Conservation (phyloP, 92 coral and sea anemone species). For the Heteractis magnifica region DNA sequence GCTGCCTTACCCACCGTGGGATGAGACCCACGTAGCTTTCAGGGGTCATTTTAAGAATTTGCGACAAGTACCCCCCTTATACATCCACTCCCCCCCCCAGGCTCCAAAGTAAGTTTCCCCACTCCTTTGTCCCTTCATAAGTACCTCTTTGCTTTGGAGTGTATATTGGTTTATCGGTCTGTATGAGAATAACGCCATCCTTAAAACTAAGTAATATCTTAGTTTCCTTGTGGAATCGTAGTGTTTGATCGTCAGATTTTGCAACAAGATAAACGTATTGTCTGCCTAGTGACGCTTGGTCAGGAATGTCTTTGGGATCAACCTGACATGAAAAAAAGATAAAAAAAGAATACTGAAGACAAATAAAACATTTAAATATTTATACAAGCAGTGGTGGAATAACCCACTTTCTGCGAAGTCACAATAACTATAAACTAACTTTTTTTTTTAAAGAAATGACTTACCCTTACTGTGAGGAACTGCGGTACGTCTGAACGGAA, state of each 20-base stretch:
- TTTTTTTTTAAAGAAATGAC: neutral
- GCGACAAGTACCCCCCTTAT: too few species aligned
- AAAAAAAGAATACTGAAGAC: neutral
- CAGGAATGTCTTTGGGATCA: slow-evolving; percentile 61
- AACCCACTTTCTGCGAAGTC: neutral
- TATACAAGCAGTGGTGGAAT: neutral
- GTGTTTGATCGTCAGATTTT: slow-evolving; percentile 65
- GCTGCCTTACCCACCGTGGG: too few species aligned
- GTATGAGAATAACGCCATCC: slow-evolving; percentile 81
- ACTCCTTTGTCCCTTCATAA: too few species aligned
- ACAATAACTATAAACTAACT: too few species aligned
- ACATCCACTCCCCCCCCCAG: too few species aligned
- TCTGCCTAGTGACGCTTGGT: slow-evolving; percentile 65
- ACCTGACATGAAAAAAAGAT: slow-evolving; percentile 43
- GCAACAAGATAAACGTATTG: slow-evolving; percentile 91
- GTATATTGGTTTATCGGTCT: slow-evolving; percentile 96
- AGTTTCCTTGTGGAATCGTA: slow-evolving; percentile 65
- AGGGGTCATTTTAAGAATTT: too few species aligned
- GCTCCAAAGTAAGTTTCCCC: too few species aligned
- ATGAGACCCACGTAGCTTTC: too few species aligned
- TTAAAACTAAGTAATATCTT: slow-evolving; percentile 75
- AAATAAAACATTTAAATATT: too few species aligned
- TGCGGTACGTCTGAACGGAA: slow-evolving; percentile 32
- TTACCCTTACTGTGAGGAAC: slow-evolving; percentile 62
- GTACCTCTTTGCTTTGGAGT: slow-evolving; percentile 88